Evolutionary conservation across 1,140 invertebrate species (phyloP).

Genomic region (Monomorium pharaonis): DNA sequence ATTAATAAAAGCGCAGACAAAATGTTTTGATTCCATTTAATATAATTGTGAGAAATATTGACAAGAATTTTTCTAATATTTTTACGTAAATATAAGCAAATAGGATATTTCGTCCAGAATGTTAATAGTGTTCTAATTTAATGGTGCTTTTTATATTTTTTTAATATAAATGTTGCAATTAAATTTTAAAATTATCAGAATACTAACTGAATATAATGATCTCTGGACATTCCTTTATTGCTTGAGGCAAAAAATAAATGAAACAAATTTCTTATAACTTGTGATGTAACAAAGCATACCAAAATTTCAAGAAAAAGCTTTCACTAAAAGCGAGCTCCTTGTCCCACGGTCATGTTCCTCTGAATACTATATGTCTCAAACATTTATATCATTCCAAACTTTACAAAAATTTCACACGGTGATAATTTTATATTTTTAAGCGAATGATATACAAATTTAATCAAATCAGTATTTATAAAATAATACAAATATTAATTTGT

Average conservation of each 20-base stretch:
- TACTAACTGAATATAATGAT: too few species aligned
- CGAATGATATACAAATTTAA: slow-evolving; percentile 55
- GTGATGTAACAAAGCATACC: slow-evolving; percentile 41
- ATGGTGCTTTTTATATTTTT: background rate
- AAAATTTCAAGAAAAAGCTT: slow-evolving; percentile 73
- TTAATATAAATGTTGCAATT: background rate
- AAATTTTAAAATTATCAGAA: background rate
- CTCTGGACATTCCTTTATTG: slow-evolving; percentile 22
- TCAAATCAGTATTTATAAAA: slow-evolving; percentile 33
- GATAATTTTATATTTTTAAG: slow-evolving; percentile 49
- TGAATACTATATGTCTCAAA: slow-evolving; percentile 59
- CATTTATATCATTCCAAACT: slow-evolving; percentile 31
- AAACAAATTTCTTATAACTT: slow-evolving; percentile 18
- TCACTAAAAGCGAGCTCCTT: slow-evolving; percentile 74
- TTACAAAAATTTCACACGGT: slow-evolving; percentile 24
- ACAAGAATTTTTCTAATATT: background rate
- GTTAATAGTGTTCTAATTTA: slow-evolving; percentile 8
- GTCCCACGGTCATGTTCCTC: slow-evolving; percentile 76
- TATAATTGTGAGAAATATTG: slow-evolving; percentile 14
- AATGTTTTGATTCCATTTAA: background rate
- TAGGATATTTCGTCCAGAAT: slow-evolving; percentile 7
- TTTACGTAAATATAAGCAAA: slow-evolving; percentile 25
- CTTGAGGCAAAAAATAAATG: background rate
- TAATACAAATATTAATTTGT: too few species aligned
- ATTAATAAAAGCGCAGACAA: background rate